These are phyloP conservation scores for Centropyge bicolor DNA, from an alignment of 2,797 vertebrate genomes.

Conservation along the genomic window DNA sequence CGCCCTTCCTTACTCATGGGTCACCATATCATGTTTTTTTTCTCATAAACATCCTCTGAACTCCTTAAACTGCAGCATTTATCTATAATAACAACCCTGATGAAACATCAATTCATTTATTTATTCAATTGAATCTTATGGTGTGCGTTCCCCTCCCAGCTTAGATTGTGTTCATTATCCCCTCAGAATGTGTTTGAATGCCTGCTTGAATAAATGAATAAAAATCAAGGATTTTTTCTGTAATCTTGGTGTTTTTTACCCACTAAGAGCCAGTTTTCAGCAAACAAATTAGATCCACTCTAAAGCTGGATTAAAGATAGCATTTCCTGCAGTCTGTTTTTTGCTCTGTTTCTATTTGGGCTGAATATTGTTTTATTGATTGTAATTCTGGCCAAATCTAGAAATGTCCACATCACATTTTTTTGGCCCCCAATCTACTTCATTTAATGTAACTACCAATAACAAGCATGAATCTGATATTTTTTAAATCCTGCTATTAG, in stretches of 20 bases:
- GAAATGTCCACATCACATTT: not conserved
- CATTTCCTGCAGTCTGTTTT: conserved; percentile 29
- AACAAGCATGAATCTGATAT: not conserved
- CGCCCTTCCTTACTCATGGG: not conserved
- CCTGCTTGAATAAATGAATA: conserved; percentile 62
- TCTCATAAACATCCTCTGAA: conserved; percentile 37
- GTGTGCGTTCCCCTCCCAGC: conserved; percentile 41
- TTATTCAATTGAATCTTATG: conserved; percentile 45
- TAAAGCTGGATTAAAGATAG: conserved; percentile 43
- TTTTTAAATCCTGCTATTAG: not conserved
- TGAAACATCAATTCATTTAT: conserved; percentile 56
- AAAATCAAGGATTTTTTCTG: conserved; percentile 43
- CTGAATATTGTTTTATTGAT: conserved; percentile 20
- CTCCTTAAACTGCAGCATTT: conserved; percentile 48
- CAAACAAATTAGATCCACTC: conserved; percentile 52
- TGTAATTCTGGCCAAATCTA: conserved; percentile 5
- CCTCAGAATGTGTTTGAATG: conserved; percentile 55
- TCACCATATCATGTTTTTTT: conserved; percentile 29
- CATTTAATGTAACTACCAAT: not conserved
- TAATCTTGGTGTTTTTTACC: conserved; percentile 49
- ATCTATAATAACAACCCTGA: conserved; percentile 46
- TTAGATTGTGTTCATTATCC: conserved; percentile 64
- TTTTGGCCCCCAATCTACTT: not conserved
- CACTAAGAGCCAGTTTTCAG: conserved; percentile 45
- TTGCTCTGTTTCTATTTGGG: not conserved